phyloP scores from a whole-genome alignment of 2,888 invertebrate species.

The Netelia melanura region DNA sequence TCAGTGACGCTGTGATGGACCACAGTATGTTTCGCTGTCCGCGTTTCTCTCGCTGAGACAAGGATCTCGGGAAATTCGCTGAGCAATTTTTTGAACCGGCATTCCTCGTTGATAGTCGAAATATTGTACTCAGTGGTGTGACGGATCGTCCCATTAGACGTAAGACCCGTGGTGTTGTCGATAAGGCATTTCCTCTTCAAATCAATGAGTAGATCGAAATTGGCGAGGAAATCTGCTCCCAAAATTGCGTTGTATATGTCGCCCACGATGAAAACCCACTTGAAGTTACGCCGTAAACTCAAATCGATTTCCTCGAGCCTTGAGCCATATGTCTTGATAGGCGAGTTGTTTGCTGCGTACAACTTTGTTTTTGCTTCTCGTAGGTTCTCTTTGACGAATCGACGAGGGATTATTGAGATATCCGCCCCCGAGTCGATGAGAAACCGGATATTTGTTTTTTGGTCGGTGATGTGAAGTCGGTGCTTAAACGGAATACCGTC shows the following conservation, averaged over 20 bases:
- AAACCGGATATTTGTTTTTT: background rate
- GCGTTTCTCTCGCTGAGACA: conserved; percentile 31
- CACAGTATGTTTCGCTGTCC: conserved; percentile 62
- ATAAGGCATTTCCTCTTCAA: conserved; percentile 33
- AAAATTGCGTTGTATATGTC: conserved; percentile 51
- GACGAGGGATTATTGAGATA: background rate
- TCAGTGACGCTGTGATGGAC: conserved; percentile 77
- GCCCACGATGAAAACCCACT: conserved; percentile 63
- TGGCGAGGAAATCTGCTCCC: conserved; percentile 63
- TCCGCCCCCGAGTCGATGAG: conserved; percentile 2
- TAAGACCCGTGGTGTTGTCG: conserved; percentile 67
- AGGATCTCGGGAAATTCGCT: conserved; percentile 32
- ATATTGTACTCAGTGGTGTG: background rate
- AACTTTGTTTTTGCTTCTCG: background rate
- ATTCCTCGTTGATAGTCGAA: background rate
- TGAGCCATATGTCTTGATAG: conserved; percentile 54
- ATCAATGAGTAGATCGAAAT: conserved; percentile 60
- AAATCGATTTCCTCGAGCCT: conserved; percentile 44
- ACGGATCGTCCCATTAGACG: background rate
- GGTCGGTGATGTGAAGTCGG: conserved; percentile 19
- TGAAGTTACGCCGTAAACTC: conserved; percentile 49
- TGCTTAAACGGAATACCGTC: conserved; percentile 21
- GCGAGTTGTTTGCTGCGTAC: conserved; percentile 50
- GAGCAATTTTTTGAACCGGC: conserved; percentile 3
- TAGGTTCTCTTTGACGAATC: background rate